phyloP scores from a whole-genome alignment of 2,888 invertebrate species.

The Schrankia costaestrigalis region DNA sequence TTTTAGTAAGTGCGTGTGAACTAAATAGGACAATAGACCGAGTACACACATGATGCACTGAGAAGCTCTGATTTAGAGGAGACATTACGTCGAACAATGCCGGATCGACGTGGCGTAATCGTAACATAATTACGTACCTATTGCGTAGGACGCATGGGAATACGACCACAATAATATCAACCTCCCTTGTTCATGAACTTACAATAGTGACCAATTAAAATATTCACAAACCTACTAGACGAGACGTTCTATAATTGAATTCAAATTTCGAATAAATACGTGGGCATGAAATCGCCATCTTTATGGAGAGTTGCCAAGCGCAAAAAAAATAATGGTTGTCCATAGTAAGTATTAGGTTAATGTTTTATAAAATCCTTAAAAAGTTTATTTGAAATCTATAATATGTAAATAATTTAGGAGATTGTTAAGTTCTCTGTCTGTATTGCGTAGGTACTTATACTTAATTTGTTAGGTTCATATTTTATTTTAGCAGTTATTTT shows the following conservation, averaged over 20 bases:
- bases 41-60: slow-evolving; percentile 57
- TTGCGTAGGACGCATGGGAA: slow-evolving; percentile 75
- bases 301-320: slow-evolving; percentile 23
- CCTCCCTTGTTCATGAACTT: slow-evolving; percentile 23
- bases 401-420: too few relatives aligned
- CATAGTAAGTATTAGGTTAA: slow-evolving; percentile 13
- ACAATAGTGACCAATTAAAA: slow-evolving; percentile 18
- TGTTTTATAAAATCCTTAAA: too few relatives aligned
- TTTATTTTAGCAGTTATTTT: too few relatives aligned
- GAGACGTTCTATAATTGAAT: slow-evolving; percentile 1
- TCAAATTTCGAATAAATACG: slow-evolving; percentile 14
- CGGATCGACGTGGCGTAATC: slow-evolving; percentile 61
- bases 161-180: slow-evolving; percentile 16
- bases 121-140: slow-evolving; percentile 59
- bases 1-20: slow-evolving; percentile 75
- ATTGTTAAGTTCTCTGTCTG: too few relatives aligned
- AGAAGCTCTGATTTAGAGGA: slow-evolving; percentile 71
- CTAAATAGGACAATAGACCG: slow-evolving; percentile 60
- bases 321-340: slow-evolving; percentile 27
- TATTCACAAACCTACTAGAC: slow-evolving; percentile 9
- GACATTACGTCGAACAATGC: slow-evolving; percentile 72
- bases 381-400: too few relatives aligned
- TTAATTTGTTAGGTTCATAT: too few relatives aligned
- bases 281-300: slow-evolving; percentile 25
- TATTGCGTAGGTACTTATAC: too few relatives aligned